These are phyloP conservation scores for Oscarella lobularis DNA, from an alignment of 37 sponge, comb jelly and placozoan species.

Conservation along the genomic window DNA sequence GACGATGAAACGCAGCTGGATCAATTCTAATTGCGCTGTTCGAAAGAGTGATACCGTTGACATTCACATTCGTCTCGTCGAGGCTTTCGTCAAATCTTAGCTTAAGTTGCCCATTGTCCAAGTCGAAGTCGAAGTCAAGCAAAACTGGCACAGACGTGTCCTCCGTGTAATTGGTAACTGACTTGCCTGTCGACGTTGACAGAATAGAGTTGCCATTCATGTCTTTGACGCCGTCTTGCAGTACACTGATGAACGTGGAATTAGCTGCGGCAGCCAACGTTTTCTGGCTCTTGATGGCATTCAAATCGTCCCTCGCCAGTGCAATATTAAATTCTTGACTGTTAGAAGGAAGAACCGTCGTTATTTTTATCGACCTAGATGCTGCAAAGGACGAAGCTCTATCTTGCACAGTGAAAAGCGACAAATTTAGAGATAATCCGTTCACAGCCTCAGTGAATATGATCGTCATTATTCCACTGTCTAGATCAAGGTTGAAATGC, in stretches of 20 bases:
- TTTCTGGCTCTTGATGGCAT: neutral
- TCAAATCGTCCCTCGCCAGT: neutral
- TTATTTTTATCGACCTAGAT: neutral
- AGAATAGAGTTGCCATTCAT: slow-evolving; percentile 34
- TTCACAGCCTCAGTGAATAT: slow-evolving; percentile 25
- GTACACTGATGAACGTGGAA: slow-evolving; percentile 21
- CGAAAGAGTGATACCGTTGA: neutral
- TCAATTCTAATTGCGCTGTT: neutral
- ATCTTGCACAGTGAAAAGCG: neutral
- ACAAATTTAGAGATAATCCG: neutral
- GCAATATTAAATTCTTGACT: neutral
- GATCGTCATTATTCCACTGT: slow-evolving; percentile 37
- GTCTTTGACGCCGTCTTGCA: slow-evolving; percentile 32
- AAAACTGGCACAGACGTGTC: neutral
- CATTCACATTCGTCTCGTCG: neutral
- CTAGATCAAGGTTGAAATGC: slow-evolving; percentile 38
- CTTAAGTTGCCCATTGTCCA: neutral
- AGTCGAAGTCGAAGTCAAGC: neutral
- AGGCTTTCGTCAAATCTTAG: neutral
- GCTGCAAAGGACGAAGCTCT: neutral
- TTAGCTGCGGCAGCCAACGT: neutral
- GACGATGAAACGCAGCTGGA: slow-evolving; percentile 6
- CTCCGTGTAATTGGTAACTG: neutral
- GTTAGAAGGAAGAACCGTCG: neutral
- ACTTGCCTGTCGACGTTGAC: neutral